Percentiles rank a stretch among this genome's conserved stretches.
These are phyloP conservation scores for Teleopsis dalmanni DNA, from an alignment of 1,140 invertebrate genomes.

Conservation along the genomic window DNA sequence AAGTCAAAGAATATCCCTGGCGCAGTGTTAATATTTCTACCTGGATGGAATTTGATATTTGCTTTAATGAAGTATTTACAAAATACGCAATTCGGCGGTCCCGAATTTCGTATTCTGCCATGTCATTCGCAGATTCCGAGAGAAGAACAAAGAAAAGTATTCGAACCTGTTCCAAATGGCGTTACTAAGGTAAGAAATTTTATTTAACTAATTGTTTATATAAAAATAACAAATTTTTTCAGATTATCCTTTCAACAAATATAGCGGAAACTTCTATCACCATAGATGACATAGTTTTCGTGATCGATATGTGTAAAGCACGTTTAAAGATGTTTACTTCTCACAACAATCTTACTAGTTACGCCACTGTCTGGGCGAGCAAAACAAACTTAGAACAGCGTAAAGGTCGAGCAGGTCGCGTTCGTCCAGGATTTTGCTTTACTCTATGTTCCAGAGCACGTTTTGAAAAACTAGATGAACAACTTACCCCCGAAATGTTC, in stretches of 20 bases:
- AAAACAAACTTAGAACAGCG: slow-evolving; percentile 86
- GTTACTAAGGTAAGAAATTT: slow-evolving; percentile 56
- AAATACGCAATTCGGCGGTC: slow-evolving; percentile 64
- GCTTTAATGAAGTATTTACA: slow-evolving; percentile 79
- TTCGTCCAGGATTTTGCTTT: slow-evolving; percentile 80
- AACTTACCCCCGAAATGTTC: slow-evolving; percentile 93
- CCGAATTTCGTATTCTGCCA: slow-evolving; percentile 65
- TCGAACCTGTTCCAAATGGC: slow-evolving; percentile 63
- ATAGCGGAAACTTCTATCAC: slow-evolving; percentile 93
- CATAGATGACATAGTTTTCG: slow-evolving; percentile 94
- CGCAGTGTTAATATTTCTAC: slow-evolving; percentile 85
- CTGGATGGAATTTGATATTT: slow-evolving; percentile 93
- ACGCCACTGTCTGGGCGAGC: slow-evolving; percentile 89
- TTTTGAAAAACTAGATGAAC: slow-evolving; percentile 73
- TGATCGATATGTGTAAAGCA: slow-evolving; percentile 90
- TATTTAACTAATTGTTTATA: not conserved
- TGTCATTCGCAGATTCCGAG: slow-evolving; percentile 85
- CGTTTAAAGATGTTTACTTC: slow-evolving; percentile 94
- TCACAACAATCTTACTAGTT: slow-evolving; percentile 92
- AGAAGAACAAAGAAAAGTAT: slow-evolving; percentile 83
- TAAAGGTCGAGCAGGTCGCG: slow-evolving; percentile 82
- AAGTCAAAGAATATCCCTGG: slow-evolving; percentile 63
- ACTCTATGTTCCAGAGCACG: slow-evolving; percentile 74
- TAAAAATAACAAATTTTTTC: too few relatives aligned
- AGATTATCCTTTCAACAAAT: slow-evolving; percentile 79